Evolutionary conservation across 2,888 invertebrate genomes (phyloP).

Genomic region (Tineola bisselliella): DNA sequence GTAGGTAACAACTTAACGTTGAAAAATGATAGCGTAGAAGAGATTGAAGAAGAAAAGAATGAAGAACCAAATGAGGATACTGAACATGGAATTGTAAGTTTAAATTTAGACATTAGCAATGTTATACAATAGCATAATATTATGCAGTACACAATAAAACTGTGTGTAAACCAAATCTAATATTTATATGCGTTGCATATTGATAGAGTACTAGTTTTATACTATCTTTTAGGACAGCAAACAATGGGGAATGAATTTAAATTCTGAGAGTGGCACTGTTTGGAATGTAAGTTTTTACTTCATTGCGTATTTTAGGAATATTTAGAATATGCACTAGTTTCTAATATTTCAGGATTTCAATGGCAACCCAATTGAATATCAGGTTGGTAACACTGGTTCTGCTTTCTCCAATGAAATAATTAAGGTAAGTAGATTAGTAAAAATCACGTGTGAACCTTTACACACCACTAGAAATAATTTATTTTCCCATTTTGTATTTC

Average conservation of each 20-base stretch:
- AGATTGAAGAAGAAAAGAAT: background rate
- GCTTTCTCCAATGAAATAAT: background rate
- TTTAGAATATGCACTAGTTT: background rate
- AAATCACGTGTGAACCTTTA: background rate
- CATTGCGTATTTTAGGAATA: background rate
- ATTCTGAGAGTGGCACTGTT: background rate
- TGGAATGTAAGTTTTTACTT: slow-evolving; percentile 2
- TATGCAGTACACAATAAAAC: background rate
- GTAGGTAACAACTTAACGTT: background rate
- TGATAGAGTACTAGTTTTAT: background rate
- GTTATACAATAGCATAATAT: no score
- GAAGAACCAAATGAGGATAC: no score
- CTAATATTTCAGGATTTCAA: background rate
- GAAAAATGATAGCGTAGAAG: background rate
- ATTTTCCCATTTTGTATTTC: background rate
- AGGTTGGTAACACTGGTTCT: background rate
- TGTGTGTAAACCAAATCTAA: no score
- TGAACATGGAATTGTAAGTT: no score
- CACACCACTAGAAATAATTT: background rate
- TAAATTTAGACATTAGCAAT: no score
- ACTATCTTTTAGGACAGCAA: background rate
- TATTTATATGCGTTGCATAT: no score
- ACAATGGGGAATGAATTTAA: slow-evolving; percentile 6
- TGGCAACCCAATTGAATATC: background rate
- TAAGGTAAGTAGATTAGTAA: background rate